Evolutionary conservation across 2,888 invertebrate genomes (phyloP), one percentile per base, ranked within the genome.

Genomic region (Drosophila multiciliata): DNA sequence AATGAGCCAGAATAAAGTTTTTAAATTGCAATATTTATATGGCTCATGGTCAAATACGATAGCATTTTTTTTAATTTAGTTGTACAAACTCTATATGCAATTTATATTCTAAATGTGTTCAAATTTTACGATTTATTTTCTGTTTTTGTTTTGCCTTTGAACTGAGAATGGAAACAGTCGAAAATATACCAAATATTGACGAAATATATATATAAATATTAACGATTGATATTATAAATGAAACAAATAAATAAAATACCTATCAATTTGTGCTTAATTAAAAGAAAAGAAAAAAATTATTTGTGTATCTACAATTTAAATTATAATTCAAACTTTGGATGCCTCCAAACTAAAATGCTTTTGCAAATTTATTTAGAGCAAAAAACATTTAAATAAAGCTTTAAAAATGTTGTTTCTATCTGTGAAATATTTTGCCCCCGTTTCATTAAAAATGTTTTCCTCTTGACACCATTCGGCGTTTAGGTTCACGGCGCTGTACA

Each of bases 11-110:
- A 62, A 23, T 50, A 73, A 74, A 78, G 65, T 75, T 78, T 75
- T 78, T 78, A 78, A 78, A 78, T 75, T 78, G 66, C 66, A 63
- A 78, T 78, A 78, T 78, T 78, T 78, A 78, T 75, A 78, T 78
- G 78, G 78, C 75, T 78, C 75, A 78, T 78, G 78, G 78, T 78
- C 78, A 78, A 63, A 65, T 29, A 55, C 55, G 38, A 65, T 60
- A 72, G 66, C 23, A 59, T 72, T 75, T 50, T 50, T 49, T 54
- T 17, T 4, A 6, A 7, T 59, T 54, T 64, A 42, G 57, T 59
- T 73, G 42, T 12, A 17, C 8, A n/a, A 60, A 29, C 35, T 60
- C 35, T 60, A 42, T 17, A 66, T 67, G 65, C 55, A 69, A 75
- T 75, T 78, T 78, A 75, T 78, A 63, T 72, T 66, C 63, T 63